Evolutionary conservation across 2,113 vertebrate species (phyloP), one percentile per base, ranked within the genome.

Genomic region (Varanus komodoensis): DNA sequence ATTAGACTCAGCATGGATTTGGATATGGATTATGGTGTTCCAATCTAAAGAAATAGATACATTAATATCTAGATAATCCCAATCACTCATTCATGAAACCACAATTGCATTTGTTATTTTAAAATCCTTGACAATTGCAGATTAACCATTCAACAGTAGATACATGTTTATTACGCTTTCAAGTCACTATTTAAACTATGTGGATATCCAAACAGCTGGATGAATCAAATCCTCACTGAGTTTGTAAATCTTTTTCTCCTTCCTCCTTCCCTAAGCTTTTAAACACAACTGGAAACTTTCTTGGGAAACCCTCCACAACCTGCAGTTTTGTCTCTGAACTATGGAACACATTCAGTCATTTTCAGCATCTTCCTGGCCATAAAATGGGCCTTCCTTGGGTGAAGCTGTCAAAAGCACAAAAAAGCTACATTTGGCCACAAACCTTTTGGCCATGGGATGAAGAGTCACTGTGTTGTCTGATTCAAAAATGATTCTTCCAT

Each of bases 401-500:
- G 94, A 95, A 93, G 57, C 86, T 2, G 44, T 82, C 90, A 93
- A 91, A 68, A 0, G 1, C n/a, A 78, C 9, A 64, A 89, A 87
- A 64, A 32, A 89, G 23, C 1, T 3, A 78, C 74, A 54, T 69
- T 92, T 90, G 90, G 94, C 90, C 83, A 84, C 88, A 44, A 78
- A 77, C 77, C 74, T 92, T 96, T 94, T 0, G 2, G 94, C 85
- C 91, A 87, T 0, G 69, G 94, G 92, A 97, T 97, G 95, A 98
- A 94, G 52, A 95, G 91, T 89, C 91, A 93, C 14, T 50, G 84
- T 84, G 93, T 95, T 95, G 95, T 95, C 97, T 97, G 97, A 98
- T 94, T 95, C 95, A 97, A 97, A 98, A 98, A 97, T 97, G 94
- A 98, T 98, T 97, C 94, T 95, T 96, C 97, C 97, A 94, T 94